Conservation (phyloP, 2,797 vertebrate species). For the Lerista edwardsae region DNA sequence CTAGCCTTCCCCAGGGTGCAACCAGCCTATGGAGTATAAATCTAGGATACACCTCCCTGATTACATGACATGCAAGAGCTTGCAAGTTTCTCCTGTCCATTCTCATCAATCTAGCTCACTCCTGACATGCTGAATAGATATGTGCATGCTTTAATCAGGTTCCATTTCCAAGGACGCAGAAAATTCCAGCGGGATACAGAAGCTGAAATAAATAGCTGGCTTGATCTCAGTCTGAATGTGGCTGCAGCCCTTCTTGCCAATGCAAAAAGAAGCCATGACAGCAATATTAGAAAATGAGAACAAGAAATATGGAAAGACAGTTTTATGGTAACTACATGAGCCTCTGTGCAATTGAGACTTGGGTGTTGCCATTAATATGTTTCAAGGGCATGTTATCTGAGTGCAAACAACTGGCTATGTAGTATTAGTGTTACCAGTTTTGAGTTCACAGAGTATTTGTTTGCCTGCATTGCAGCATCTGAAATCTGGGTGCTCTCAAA, state of each 20-base stretch:
- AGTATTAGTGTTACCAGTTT: not conserved
- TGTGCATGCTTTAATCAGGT: not conserved
- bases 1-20: constrained; percentile 7
- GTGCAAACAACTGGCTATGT: not conserved
- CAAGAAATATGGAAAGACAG: not conserved
- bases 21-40: constrained; percentile 5
- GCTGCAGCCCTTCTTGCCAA: not conserved
- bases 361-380: not conserved
- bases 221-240: not conserved
- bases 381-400: not conserved
- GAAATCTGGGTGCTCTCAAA: not conserved
- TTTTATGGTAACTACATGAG: not conserved
- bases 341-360: not conserved
- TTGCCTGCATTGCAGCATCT: not conserved
- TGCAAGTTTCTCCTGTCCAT: not conserved
- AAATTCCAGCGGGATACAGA: not conserved
- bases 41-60: not conserved
- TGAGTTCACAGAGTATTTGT: not conserved
- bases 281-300: constrained; percentile 18
- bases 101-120: not conserved
- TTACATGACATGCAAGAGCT: constrained; percentile 17
- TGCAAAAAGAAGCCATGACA: not conserved
- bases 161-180: not conserved
- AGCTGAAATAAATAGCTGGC: not conserved
- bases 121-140: constrained; percentile 26